Base-by-base conservation (phyloP, 2,888 invertebrate species). In the Galeruca laticollis region DNA sequence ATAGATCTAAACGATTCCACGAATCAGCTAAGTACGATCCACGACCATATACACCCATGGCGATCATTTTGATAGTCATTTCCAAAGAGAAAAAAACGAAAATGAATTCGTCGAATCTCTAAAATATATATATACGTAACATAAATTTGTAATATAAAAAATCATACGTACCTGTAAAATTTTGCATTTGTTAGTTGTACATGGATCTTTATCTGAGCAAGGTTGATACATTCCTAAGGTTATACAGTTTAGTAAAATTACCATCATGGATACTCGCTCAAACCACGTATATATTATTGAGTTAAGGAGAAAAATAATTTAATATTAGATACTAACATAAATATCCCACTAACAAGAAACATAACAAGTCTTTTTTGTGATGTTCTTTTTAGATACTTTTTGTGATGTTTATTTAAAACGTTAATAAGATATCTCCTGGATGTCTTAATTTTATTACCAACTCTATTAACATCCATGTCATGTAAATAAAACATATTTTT, bases 161-260 rank as follows among this genome's bases (percentile, higher is more conserved):
- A 31, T 6, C 2, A 21, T n/a, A n/a, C n/a, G n/a, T n/a, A 96
- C 96, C 93, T 96, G 95, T 83, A 96, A 87, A 86, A 96, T 94
- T 87, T 94, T 93, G 88, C 96, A 96, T 83, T 96, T 90, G 86
- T 93, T 94, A 79, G 94, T 93, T 74, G 91, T 88, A 86, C 99
- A 99, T 80, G 92, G 90, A 82, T 96, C 95, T 70, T 79, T 79
- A 86, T 97, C 98, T 81, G 95, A 94, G 86, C 99, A 99, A 26
- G 99, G 99, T 87, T 98, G 96, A 87, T 99, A 99, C 99, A 99
- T 99, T 73, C 99, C 99, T 82, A 99, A 89, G 13, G 99, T 99
- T 78, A 99, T 90, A 88, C 99, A 99, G 89, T 99, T 99, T 83
- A 99, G 89, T 79, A 99, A 88, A 83, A 99, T 99, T 75, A 99